Base-by-base conservation (phyloP, 2,797 vertebrate genomes). In the Thunnus albacares region DNA sequence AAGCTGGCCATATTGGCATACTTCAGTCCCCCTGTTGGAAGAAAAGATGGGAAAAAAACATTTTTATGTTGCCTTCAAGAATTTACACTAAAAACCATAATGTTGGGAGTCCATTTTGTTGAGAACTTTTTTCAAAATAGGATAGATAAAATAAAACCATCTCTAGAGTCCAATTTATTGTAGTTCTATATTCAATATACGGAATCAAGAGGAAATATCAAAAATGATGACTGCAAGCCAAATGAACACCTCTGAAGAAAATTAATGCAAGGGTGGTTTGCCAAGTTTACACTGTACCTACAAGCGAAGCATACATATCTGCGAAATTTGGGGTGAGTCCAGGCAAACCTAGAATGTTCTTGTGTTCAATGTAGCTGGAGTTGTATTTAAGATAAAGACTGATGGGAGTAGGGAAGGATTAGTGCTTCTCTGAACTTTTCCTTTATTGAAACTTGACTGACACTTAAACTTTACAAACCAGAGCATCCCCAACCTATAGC, bases 31-130 rank as follows among this genome's bases (percentile, higher is more conserved):
- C 87, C 90, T 88, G 89, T 85, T 87, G 87, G 79, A 91, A 88
- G 83, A 85, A 76, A 83, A 87, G 79, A 81, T 79, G 76, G 88
- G 82, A 75, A 83, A 75, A 62, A 84, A 85, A 91, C 85, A 85
- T 90, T 94, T 95, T 96, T 96, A 90, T 92, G 94, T 96, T 96
- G 96, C 95, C 95, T 96, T 96, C 88, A 92, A 95, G 91, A 95
- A 94, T 94, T 91, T 91, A 93, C 90, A 93, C 90, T 89, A 84
- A 92, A 92, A 93, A 91, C 85, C 94, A 93, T 90, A 77, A 87
- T 57, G 90, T 90, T 91, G 92, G 91, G 82, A 90, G 87, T 94
- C 84, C 89, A 88, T 93, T 94, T 94, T 94, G 92, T 95, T 93
- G 91, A 86, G 88, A 94, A 92, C 91, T 94, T 94, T 92, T 92